phyloP scores from a whole-genome alignment of 2,888 invertebrate genomes.

The Cremastobaeus sp. region DNA sequence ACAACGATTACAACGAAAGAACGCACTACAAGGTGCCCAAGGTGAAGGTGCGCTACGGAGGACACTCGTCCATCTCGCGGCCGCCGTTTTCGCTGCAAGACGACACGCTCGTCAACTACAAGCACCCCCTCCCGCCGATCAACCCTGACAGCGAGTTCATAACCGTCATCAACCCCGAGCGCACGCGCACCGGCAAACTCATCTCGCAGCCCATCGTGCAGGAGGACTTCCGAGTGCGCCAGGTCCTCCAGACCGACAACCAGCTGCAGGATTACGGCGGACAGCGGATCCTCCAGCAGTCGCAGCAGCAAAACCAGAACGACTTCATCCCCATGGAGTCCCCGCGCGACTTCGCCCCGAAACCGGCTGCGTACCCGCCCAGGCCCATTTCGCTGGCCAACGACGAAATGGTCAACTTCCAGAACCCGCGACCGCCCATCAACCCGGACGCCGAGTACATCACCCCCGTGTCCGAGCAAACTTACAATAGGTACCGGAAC shows the following conservation, averaged over 20 bases:
- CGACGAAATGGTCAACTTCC: conserved; percentile 82
- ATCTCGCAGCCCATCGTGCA: conserved; percentile 53
- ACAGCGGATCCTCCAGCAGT: conserved; percentile 51
- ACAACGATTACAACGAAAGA: conserved; percentile 65
- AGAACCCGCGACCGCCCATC: conserved; percentile 80
- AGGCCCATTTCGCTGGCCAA: conserved; percentile 73
- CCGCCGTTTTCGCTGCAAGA: conserved; percentile 80
- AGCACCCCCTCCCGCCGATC: conserved; percentile 83
- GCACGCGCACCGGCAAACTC: conserved; percentile 38
- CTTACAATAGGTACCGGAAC: conserved; percentile 62
- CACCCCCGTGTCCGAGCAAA: conserved; percentile 66
- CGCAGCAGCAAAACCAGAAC: conserved; percentile 60
- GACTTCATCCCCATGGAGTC: conserved; percentile 66
- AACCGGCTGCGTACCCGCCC: conserved; percentile 29
- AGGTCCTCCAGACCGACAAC: conserved; percentile 55
- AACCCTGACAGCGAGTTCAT: conserved; percentile 85
- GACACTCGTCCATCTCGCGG: conserved; percentile 73
- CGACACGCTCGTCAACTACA: conserved; percentile 86
- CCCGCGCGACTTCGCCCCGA: conserved; percentile 54
- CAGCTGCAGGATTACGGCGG: conserved; percentile 56
- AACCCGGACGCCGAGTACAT: conserved; percentile 83
- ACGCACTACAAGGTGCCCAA: conserved; percentile 71
- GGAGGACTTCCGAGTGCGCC: conserved; percentile 54
- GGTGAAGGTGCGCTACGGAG: conserved; percentile 81
- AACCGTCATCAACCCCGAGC: conserved; percentile 74